Percentiles rank a stretch among this genome's conserved stretches.
Evolutionary conservation across 2,113 vertebrate species (phyloP).

Genomic region (Nematolebias whitei): DNA sequence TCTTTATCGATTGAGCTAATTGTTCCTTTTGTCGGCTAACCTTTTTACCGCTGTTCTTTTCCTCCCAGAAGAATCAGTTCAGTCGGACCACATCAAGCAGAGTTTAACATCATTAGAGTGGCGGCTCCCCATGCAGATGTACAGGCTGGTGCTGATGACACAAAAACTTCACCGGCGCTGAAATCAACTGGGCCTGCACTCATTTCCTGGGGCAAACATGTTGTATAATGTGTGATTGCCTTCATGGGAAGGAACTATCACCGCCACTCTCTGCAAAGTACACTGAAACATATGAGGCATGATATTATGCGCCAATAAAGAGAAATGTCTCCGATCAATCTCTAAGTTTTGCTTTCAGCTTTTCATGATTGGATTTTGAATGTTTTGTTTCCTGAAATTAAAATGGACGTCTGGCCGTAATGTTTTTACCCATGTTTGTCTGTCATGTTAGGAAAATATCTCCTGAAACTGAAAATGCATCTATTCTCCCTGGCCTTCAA

Average conservation of each 20-base stretch:
- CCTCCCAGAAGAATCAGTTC: slow-evolving; percentile 23
- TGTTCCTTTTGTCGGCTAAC: slow-evolving; percentile 12
- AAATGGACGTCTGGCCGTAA: too few relatives aligned
- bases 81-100: slow-evolving; percentile 43
- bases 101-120: slow-evolving; percentile 62
- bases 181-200: slow-evolving; percentile 63
- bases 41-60: slow-evolving; percentile 18
- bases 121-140: slow-evolving; percentile 34
- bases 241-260: slow-evolving; percentile 48
- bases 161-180: slow-evolving; percentile 15
- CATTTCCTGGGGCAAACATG: slow-evolving; percentile 68
- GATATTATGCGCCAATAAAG: slow-evolving; percentile 27
- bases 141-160: slow-evolving; percentile 36
- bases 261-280: slow-evolving; percentile 35
- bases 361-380: too few relatives aligned
- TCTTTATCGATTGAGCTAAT: neutral
- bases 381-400: too few relatives aligned
- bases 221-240: slow-evolving; percentile 55
- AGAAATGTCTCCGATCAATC: neutral
- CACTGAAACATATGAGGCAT: slow-evolving; percentile 49
- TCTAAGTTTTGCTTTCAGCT: neutral
- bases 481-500: too few relatives aligned
- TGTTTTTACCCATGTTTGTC: too few relatives aligned
- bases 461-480: too few relatives aligned
- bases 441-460: too few relatives aligned